Evolutionary conservation across 1,140 invertebrate species (phyloP), one percentile per base, ranked within the genome.

Genomic region (Drosophila nigrodunni): DNA sequence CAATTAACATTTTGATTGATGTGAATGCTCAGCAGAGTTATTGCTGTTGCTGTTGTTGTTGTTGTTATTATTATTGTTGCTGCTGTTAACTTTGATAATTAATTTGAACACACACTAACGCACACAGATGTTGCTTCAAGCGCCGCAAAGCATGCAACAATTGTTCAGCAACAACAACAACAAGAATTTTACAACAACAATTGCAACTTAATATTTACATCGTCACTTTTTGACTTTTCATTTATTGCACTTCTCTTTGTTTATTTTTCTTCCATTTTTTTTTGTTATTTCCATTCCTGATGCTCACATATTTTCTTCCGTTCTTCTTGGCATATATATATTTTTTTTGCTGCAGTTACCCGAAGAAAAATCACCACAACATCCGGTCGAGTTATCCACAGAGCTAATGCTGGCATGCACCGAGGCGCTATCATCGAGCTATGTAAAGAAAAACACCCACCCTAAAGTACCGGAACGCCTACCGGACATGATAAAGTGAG

Each of bases 401-500:
- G 92, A 92, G 89, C 77, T 92, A 86, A 92, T 92, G 90, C 77
- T 92, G 70, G 92, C 91, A 41, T 90, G 85, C 72, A 92, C 92
- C 61, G 92, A 92, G 78, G 92, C 90, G 60, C 81, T 92, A 68
- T 92, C 92, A 57, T 79, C 91, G 47, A 82, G 77, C 66, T 92
- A 91, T 70, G 74, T 89, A 55, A 90, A 92, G 78, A 92, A 92
- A 76, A 79, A 85, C 67, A 82, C 82, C 83, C 91, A 92, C 89
- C 90, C 92, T 64, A 91, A 91, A 83, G 88, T 92, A 57, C 65
- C 83, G 82, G 91, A 92, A 92, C 92, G 92, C 82, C 91, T 92
- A 86, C 92, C 92, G 76, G 92, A 92, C 83, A 72, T 92, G 77
- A 91, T 92, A 86, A 92, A 91, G 92, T 92, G 86, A 92, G 91